These are phyloP conservation scores for Vidua macroura DNA, from an alignment of 2,113 vertebrate genomes.

Conservation along the genomic window DNA sequence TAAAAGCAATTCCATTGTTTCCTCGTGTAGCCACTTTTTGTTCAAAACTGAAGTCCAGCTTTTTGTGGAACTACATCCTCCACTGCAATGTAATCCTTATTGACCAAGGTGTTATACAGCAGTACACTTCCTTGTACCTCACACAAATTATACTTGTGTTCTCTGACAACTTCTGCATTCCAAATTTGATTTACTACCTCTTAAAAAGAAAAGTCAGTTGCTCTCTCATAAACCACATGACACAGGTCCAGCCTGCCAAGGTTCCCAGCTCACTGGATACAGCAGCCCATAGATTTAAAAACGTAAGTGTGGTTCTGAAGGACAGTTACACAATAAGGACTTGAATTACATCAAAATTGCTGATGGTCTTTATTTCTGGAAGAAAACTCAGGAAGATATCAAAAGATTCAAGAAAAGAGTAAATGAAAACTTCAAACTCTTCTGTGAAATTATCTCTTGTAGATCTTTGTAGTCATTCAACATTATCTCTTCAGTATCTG, in stretches of 20 bases:
- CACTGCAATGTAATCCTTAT: not conserved
- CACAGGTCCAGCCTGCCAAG: not conserved
- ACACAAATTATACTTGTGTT: not conserved
- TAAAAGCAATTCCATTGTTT: not conserved
- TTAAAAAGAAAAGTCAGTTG: not conserved
- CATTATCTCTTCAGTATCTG: not conserved
- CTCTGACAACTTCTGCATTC: not conserved
- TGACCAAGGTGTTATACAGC: too few relatives aligned
- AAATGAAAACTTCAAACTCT: not conserved
- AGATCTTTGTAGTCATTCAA: not conserved
- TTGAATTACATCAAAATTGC: not conserved
- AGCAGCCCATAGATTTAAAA: not conserved
- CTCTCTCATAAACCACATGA: not conserved
- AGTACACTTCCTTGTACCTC: not conserved
- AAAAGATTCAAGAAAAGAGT: not conserved
- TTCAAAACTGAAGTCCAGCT: not conserved
- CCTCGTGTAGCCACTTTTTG: not conserved
- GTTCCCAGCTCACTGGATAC: not conserved
- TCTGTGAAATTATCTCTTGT: not conserved
- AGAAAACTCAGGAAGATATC: not conserved
- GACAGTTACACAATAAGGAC: not conserved
- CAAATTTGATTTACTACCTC: not conserved
- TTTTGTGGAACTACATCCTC: not conserved
- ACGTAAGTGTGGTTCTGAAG: not conserved
- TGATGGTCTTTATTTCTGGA: not conserved